Conservation (phyloP, 64 coral and sea anemone genomes). For the Dendrophyllia cribrosa region DNA sequence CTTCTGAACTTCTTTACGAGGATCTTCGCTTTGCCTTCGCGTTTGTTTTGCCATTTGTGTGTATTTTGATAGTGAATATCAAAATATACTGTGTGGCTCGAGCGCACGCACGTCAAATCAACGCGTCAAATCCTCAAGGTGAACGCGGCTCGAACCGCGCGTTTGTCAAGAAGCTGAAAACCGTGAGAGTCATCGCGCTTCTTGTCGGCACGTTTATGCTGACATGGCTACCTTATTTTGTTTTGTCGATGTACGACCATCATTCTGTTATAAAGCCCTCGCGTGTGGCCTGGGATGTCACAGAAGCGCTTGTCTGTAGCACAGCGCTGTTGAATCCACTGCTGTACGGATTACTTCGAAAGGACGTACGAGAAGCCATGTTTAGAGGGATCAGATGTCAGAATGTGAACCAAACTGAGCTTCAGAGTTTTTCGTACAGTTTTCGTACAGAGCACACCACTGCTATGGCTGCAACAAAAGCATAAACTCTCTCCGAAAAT, state of each 20-base stretch:
- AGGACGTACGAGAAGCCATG: slow-evolving; percentile 76
- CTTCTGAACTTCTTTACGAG: slow-evolving; percentile 32
- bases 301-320: slow-evolving; percentile 61
- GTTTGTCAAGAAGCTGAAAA: slow-evolving; percentile 87
- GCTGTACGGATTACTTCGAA: slow-evolving; percentile 77
- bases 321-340: slow-evolving; percentile 80
- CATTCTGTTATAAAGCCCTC: background rate
- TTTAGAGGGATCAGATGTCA: slow-evolving; percentile 52
- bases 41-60: slow-evolving; percentile 69
- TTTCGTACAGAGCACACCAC: background rate
- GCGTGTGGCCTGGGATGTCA: background rate
- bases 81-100: slow-evolving; percentile 74
- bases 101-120: slow-evolving; percentile 73
- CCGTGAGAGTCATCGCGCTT: slow-evolving; percentile 64
- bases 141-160: slow-evolving; percentile 2
- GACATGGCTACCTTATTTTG: slow-evolving; percentile 84
- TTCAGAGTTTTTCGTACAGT: slow-evolving; percentile 15
- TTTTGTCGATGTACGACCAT: slow-evolving; percentile 59
- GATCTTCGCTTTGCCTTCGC: slow-evolving; percentile 69
- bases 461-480: background rate
- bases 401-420: slow-evolving; percentile 67
- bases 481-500: no score
- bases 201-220: slow-evolving; percentile 86
- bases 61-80: slow-evolving; percentile 75
- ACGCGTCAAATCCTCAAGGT: slow-evolving; percentile 13